Percentiles rank a stretch among this genome's conserved stretches.
Evolutionary conservation across 1,140 invertebrate species (phyloP).

Genomic region (Galleria mellonella): DNA sequence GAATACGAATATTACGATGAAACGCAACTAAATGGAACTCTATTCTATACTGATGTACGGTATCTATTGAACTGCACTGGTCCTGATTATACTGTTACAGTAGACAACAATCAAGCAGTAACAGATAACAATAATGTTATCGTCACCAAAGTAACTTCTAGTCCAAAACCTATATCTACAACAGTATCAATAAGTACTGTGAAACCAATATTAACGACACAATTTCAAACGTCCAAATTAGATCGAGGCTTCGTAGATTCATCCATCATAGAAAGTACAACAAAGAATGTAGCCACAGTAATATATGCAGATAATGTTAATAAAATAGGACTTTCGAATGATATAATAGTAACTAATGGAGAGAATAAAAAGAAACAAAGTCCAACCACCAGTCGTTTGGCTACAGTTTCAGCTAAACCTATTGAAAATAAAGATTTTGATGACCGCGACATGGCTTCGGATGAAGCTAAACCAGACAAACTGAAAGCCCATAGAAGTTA

Average conservation of each 20-base stretch:
- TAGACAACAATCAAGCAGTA: conserved; percentile 7
- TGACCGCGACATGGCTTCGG: conserved; percentile 46
- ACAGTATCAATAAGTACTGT: not conserved
- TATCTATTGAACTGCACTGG: conserved; percentile 45
- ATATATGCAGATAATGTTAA: too few species aligned
- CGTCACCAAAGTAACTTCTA: conserved; percentile 7
- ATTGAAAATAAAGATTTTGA: conserved; percentile 29
- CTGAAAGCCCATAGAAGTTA: conserved; percentile 49
- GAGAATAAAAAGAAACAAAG: conserved; percentile 6
- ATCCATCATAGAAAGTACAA: not conserved
- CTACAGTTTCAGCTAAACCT: conserved; percentile 56
- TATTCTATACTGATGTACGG: conserved; percentile 58
- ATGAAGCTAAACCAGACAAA: conserved; percentile 50
- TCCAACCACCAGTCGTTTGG: conserved; percentile 46
- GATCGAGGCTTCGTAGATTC: conserved; percentile 7
- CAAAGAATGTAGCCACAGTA: not conserved
- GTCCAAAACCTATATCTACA: not conserved
- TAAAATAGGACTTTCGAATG: too few species aligned
- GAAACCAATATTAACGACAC: conserved; percentile 8
- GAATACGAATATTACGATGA: conserved; percentile 66
- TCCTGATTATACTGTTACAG: not conserved
- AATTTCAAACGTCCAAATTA: not conserved
- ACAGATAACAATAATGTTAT: not conserved
- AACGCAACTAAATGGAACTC: conserved; percentile 49
- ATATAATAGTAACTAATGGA: not conserved